phyloP scores from a whole-genome alignment of 2,113 vertebrate species.

The Capreolus pygargus region DNA sequence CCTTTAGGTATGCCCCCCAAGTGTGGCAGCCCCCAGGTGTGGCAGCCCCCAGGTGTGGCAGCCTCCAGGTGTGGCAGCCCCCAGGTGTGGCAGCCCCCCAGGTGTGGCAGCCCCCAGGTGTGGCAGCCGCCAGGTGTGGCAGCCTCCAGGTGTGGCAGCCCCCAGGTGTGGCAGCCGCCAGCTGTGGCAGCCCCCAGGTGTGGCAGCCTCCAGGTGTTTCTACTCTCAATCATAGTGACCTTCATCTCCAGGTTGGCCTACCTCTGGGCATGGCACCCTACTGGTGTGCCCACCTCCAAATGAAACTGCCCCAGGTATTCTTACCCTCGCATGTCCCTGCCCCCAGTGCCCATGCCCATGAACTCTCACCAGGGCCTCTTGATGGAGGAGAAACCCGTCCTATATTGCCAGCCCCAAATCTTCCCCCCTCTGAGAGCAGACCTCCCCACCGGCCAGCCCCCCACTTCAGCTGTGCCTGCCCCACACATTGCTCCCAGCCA shows the following conservation, averaged over 20 bases:
- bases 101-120: background rate
- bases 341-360: background rate
- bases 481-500: too few relatives aligned
- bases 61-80: background rate
- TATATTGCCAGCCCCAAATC: background rate
- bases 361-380: background rate
- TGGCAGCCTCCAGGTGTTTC: background rate
- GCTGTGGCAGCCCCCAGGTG: background rate
- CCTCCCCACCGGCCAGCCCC: background rate
- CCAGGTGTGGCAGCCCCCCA: background rate
- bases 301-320: background rate
- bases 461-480: background rate
- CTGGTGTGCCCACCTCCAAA: background rate
- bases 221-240: background rate
- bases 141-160: too few relatives aligned
- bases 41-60: background rate
- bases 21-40: background rate
- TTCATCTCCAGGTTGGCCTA: too few relatives aligned
- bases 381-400: fast-evolving
- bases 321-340: background rate
- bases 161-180: background rate
- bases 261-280: background rate
- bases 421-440: background rate
- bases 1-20: background rate
- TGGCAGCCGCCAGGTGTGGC: background rate